Percentiles rank a stretch among this genome's conserved stretches.
phyloP scores from a whole-genome alignment of 1,140 invertebrate genomes.

The Tetramorium simillimum region DNA sequence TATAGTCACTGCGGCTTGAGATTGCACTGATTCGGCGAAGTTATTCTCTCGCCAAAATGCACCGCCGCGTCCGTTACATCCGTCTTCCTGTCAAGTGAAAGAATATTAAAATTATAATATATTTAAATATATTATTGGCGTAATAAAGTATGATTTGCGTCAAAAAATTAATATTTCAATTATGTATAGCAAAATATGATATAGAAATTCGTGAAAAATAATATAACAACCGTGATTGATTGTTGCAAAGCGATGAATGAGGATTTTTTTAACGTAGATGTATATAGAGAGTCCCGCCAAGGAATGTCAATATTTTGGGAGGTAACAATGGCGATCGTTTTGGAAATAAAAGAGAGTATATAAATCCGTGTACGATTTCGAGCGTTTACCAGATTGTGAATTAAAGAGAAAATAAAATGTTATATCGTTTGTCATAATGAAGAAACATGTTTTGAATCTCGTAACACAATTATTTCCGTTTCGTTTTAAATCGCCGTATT shows the following conservation, averaged over 20 bases:
- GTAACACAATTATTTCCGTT: neutral
- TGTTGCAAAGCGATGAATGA: neutral
- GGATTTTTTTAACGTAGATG: neutral
- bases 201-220: neutral
- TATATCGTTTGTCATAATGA: neutral
- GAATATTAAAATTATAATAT: neutral
- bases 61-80: slow-evolving; percentile 23
- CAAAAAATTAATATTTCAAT: neutral
- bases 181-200: neutral
- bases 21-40: slow-evolving; percentile 18
- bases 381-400: neutral
- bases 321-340: neutral
- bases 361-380: neutral
- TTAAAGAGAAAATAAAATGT: neutral
- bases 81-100: slow-evolving; percentile 10
- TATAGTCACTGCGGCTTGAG: slow-evolving; percentile 14
- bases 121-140: neutral
- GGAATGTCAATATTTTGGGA: slow-evolving; percentile 28
- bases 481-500: neutral
- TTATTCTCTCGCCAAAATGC: slow-evolving; percentile 28
- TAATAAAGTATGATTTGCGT: neutral
- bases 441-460: neutral
- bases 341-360: too few relatives aligned
- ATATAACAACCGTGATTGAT: neutral
- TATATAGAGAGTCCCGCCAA: neutral